These are phyloP conservation scores for Varanus komodoensis DNA, from an alignment of 2,113 vertebrate genomes.

Conservation along the genomic window DNA sequence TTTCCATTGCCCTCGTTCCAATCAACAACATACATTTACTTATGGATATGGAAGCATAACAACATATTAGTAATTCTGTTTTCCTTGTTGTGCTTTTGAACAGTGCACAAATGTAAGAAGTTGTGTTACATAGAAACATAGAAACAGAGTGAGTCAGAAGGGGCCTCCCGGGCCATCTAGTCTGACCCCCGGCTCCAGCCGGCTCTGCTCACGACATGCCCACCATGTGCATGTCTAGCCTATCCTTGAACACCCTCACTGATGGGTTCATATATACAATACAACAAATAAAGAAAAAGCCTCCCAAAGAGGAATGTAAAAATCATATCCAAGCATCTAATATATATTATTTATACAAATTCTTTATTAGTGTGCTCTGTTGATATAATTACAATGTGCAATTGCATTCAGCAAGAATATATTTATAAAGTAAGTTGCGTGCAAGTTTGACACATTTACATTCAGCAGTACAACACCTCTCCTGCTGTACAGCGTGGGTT, in stretches of 20 bases:
- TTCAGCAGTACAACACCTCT: constrained; percentile 68
- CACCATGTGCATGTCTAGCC: too few relatives aligned
- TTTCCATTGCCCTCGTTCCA: constrained; percentile 71
- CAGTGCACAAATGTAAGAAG: constrained; percentile 63
- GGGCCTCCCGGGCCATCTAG: too few relatives aligned
- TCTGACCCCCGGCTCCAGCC: too few relatives aligned
- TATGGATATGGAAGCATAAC: constrained; percentile 59
- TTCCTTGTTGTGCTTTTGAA: constrained; percentile 69
- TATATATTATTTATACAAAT: constrained; percentile 87
- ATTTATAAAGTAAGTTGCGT: constrained; percentile 72
- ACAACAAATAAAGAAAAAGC: constrained; percentile 73
- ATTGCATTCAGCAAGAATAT: constrained; percentile 80
- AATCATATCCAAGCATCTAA: constrained; percentile 81
- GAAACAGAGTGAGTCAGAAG: too few relatives aligned
- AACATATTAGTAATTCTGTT: constrained; percentile 52
- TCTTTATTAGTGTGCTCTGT: constrained; percentile 86
- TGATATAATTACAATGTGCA: constrained; percentile 85
- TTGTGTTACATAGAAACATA: constrained; percentile 19
- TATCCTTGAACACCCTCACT: too few relatives aligned
- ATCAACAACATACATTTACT: constrained; percentile 73
- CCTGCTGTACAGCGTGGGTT: constrained; percentile 61
- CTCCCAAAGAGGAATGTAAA: constrained; percentile 80
- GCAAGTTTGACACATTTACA: constrained; percentile 75
- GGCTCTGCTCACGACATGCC: too few relatives aligned
- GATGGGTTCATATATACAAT: constrained; percentile 68